These are phyloP conservation scores for Cephus rjabovi DNA, from an alignment of 2,888 invertebrate genomes.

Conservation along the genomic window DNA sequence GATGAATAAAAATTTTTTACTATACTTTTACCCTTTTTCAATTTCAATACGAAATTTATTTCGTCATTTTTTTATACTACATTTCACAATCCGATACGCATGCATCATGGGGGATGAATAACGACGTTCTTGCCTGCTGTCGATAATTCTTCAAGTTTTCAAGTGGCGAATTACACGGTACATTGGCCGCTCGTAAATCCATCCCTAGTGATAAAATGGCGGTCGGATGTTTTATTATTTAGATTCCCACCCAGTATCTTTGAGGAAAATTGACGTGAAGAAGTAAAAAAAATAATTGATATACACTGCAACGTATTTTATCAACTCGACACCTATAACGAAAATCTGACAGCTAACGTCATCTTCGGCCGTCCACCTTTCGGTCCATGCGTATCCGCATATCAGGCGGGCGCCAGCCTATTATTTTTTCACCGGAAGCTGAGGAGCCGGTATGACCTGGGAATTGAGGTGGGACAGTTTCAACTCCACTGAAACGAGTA, in stretches of 20 bases:
- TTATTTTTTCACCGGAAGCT: too few relatives aligned
- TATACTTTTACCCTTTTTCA: background rate
- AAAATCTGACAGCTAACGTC: too few relatives aligned
- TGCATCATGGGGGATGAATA: background rate
- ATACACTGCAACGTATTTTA: too few relatives aligned
- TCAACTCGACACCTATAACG: too few relatives aligned
- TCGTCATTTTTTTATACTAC: background rate
- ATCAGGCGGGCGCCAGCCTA: too few relatives aligned
- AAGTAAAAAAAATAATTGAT: background rate
- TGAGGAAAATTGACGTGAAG: background rate
- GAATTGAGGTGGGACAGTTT: too few relatives aligned
- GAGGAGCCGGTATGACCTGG: too few relatives aligned
- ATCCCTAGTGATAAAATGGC: background rate
- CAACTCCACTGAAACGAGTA: too few relatives aligned
- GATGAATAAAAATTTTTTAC: background rate
- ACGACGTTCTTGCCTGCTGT: background rate
- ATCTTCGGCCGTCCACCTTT: too few relatives aligned
- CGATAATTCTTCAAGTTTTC: constrained; percentile 7
- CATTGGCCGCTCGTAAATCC: constrained; percentile 4
- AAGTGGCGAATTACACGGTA: constrained; percentile 1
- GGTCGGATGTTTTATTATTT: background rate
- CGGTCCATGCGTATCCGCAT: too few relatives aligned
- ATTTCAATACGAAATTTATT: background rate
- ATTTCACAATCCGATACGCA: background rate
- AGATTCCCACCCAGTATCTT: background rate